phyloP scores from a whole-genome alignment of 2,888 invertebrate species.

The Pemphredon lugubris region DNA sequence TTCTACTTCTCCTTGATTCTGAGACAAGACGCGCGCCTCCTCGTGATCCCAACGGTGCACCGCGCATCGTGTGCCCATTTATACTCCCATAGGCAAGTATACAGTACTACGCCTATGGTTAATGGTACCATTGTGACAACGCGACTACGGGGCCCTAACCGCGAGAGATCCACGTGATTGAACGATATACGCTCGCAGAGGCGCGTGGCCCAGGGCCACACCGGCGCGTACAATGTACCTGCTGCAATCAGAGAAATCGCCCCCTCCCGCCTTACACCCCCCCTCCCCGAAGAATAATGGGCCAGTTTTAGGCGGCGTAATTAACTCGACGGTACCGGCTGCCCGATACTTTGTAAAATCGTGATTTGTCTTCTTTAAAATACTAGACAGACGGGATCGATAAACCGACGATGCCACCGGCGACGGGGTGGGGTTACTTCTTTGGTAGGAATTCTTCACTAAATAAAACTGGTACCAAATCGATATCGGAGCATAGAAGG shows the following conservation, averaged over 20 bases:
- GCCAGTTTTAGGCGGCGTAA: slow-evolving; percentile 62
- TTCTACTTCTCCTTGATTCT: slow-evolving; percentile 13
- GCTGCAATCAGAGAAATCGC: slow-evolving; percentile 61
- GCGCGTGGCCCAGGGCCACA: slow-evolving; percentile 63
- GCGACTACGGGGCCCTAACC: slow-evolving; percentile 27
- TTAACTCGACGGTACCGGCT: slow-evolving; percentile 45
- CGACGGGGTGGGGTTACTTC: not conserved
- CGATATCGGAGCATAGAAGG: too few species aligned
- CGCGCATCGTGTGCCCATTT: not conserved
- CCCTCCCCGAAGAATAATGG: slow-evolving; percentile 52
- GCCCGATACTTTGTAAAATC: slow-evolving; percentile 42
- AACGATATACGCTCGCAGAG: slow-evolving; percentile 57
- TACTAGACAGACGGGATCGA: slow-evolving; percentile 5
- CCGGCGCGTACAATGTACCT: slow-evolving; percentile 46
- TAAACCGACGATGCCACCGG: not conserved
- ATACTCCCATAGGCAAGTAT: too few species aligned
- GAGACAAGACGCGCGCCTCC: too few species aligned
- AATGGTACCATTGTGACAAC: too few species aligned
- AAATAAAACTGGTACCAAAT: too few species aligned
- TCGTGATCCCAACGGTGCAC: not conserved
- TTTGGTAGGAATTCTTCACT: not conserved
- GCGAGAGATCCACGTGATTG: slow-evolving; percentile 55
- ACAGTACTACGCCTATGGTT: slow-evolving; percentile 35
- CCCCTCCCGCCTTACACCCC: not conserved
- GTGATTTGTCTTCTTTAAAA: slow-evolving; percentile 38